A percentile compares a stretch with the other conserved stretches of the same genome.
phyloP scores from a whole-genome alignment of 2,113 vertebrate species.

The Verasper variegatus region DNA sequence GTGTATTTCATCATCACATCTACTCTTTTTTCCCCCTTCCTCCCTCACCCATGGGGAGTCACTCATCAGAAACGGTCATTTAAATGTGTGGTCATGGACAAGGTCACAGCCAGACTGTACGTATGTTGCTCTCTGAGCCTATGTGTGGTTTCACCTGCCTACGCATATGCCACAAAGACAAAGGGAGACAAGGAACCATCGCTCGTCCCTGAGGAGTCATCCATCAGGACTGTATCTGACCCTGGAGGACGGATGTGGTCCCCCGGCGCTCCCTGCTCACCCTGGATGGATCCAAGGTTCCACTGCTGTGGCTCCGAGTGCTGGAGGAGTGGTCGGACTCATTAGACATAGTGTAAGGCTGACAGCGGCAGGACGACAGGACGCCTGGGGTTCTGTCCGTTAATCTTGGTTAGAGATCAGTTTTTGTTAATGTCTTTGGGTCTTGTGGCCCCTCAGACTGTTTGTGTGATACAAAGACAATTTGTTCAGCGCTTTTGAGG shows the following conservation, averaged over 20 bases:
- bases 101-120: constrained; percentile 64
- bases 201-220: constrained; percentile 63
- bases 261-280: constrained; percentile 33
- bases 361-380: constrained; percentile 36
- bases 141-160: constrained; percentile 19
- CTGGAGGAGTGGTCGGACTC: constrained; percentile 49
- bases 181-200: constrained; percentile 50
- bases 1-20: constrained; percentile 75
- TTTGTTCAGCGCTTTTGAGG: background rate
- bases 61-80: constrained; percentile 62
- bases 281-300: constrained; percentile 56
- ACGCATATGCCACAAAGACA: constrained; percentile 42
- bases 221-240: constrained; percentile 65
- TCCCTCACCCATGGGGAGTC: constrained; percentile 40
- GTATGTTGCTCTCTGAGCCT: constrained; percentile 28
- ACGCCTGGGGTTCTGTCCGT: constrained; percentile 39
- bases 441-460: background rate
- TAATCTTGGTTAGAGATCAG: constrained; percentile 34
- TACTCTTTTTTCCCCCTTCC: constrained; percentile 19
- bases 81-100: constrained; percentile 58
- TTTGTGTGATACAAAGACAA: background rate
- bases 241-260: constrained; percentile 58
- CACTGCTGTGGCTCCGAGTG: constrained; percentile 22
- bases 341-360: constrained; percentile 49
- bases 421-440: constrained; percentile 22